Percentiles rank a stretch among this genome's conserved stretches.
These are phyloP conservation scores for Lysandra bellargus DNA, from an alignment of 2,888 invertebrate genomes.

Conservation along the genomic window DNA sequence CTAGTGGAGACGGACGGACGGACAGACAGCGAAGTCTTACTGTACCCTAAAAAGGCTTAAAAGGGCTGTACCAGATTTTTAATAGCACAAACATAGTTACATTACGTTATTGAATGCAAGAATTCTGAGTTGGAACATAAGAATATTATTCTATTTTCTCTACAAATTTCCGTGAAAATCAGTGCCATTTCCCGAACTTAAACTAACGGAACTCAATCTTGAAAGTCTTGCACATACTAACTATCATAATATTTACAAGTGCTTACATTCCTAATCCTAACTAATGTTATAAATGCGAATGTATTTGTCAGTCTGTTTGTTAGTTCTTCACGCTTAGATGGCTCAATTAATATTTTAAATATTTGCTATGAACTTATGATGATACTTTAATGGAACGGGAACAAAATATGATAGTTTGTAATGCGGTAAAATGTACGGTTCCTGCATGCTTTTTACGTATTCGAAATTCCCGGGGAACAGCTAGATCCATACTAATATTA, in stretches of 20 bases:
- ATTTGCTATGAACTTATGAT: too few species aligned
- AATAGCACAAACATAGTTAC: background rate
- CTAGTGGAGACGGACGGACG: too few species aligned
- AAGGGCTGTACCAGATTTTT: background rate
- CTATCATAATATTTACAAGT: background rate
- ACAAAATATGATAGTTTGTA: too few species aligned
- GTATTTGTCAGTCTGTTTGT: too few species aligned
- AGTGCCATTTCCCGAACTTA: background rate
- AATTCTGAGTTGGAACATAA: background rate
- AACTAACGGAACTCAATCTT: conserved; percentile 27
- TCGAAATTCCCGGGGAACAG: background rate
- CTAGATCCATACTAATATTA: background rate
- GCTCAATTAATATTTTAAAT: too few species aligned
- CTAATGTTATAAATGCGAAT: too few species aligned
- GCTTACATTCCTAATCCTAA: too few species aligned
- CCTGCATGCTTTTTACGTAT: background rate
- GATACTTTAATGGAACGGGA: too few species aligned
- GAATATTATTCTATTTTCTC: conserved; percentile 10
- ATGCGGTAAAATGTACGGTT: too few species aligned
- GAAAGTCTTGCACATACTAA: conserved; percentile 2
- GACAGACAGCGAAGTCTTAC: too few species aligned
- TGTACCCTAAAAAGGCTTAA: background rate
- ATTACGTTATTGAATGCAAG: background rate
- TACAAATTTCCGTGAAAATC: conserved; percentile 13
- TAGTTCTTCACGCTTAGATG: too few species aligned